Percentiles rank a stretch among this genome's conserved stretches.
phyloP scores from a whole-genome alignment of 1,140 invertebrate genomes.

The Drosophila triauraria region DNA sequence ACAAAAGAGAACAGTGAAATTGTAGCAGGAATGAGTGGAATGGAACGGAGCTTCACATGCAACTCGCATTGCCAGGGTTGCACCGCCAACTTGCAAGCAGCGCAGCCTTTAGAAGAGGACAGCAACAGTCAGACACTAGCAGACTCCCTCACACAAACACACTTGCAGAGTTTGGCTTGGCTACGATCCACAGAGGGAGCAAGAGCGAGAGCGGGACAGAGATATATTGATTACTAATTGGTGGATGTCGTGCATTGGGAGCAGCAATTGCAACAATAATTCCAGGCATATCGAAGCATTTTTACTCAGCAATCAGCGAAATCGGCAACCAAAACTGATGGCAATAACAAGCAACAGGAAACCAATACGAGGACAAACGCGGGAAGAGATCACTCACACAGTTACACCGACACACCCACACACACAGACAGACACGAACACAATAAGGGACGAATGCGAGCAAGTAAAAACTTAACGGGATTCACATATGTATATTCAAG shows the following conservation, averaged over 20 bases:
- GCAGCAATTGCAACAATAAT: constrained; percentile 78
- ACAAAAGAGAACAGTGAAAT: constrained; percentile 19
- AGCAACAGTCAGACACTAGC: constrained; percentile 29
- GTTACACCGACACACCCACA: constrained; percentile 16
- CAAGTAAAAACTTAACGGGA: constrained; percentile 50
- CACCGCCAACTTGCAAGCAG: constrained; percentile 24
- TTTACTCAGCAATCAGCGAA: constrained; percentile 66
- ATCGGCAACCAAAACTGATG: constrained; percentile 50
- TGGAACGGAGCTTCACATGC: constrained; percentile 14
- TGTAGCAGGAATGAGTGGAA: constrained; percentile 20
- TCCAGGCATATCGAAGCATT: constrained; percentile 82
- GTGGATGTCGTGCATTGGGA: constrained; percentile 63
- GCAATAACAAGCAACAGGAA: constrained; percentile 56
- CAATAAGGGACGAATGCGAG: constrained; percentile 41
- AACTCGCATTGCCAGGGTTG: constrained; percentile 29
- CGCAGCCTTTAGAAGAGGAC: constrained; percentile 18
- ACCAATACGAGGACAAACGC: constrained; percentile 35
- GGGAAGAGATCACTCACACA: constrained; percentile 11
- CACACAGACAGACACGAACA: constrained; percentile 25
- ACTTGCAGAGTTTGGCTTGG: constrained; percentile 10
- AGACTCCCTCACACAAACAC: constrained; percentile 34
- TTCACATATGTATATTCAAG: constrained; percentile 71
- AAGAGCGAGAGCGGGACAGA: neutral
- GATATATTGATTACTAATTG: constrained; percentile 32
- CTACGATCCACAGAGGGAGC: constrained; percentile 3